Conservation (phyloP, 2,113 vertebrate species). For the Microcebus jonahi region DNA sequence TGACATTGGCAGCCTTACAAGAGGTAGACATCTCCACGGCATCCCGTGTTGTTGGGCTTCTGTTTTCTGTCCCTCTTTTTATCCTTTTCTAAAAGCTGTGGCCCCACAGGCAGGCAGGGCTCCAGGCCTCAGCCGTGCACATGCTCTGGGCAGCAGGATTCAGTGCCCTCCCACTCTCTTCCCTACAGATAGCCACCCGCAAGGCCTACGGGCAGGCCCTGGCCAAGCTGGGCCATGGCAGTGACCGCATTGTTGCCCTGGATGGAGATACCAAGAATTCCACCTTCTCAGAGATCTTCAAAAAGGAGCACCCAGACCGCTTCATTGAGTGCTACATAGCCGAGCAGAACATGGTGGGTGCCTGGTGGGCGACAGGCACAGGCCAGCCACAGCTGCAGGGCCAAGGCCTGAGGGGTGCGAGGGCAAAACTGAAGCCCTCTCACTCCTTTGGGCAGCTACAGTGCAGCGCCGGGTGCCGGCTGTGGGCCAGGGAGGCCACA, state of each 20-base stretch:
- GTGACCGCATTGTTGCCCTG: slow-evolving; percentile 92
- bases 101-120: background rate
- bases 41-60: background rate
- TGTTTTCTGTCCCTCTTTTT: background rate
- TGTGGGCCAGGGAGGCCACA: background rate
- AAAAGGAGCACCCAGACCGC: slow-evolving; percentile 94
- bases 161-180: background rate
- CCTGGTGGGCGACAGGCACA: background rate
- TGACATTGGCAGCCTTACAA: background rate
- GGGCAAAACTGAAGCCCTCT: background rate
- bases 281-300: slow-evolving; percentile 95
- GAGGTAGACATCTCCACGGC: background rate
- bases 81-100: background rate
- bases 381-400: background rate
- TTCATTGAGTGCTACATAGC: slow-evolving; percentile 97
- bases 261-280: slow-evolving; percentile 97
- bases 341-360: slow-evolving; percentile 96
- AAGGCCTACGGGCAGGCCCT: slow-evolving; percentile 94
- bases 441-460: background rate
- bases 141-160: accelerated
- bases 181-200: slow-evolving; percentile 91
- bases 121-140: background rate
- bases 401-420: background rate
- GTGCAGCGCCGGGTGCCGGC: background rate
- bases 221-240: slow-evolving; percentile 93